Base-by-base conservation (phyloP, 2,888 invertebrate genomes). In the Amphipoea lucens region DNA sequence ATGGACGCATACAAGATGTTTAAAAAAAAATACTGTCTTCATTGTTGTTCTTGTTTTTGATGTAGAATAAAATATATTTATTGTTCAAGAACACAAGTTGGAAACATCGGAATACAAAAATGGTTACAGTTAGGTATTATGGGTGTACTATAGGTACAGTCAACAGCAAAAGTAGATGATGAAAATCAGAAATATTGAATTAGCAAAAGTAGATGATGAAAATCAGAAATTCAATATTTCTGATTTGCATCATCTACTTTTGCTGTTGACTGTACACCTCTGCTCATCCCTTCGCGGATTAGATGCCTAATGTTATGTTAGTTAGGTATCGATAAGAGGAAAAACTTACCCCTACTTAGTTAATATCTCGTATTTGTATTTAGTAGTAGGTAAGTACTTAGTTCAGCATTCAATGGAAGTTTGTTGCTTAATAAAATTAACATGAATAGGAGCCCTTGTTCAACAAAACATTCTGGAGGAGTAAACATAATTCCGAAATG, bases 401-500 rank as follows among this genome's bases (percentile, higher is more conserved):
- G 9, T 20, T 81, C 6, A 20, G 20, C n/a, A 48, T 69, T 69
- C 7, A 29, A 82, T 83, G 63, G 51, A 77, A 85, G 54, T 78
- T 65, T 63, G 54, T 71, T 54, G 40, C 62, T 65, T 81, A 67
- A 60, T 84, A 60, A 42, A 76, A 71, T 80, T 71, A 67, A 65
- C 63, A 12, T 74, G 45, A 84, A 77, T 65, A 14, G 40, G 42
- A 77, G 14, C 67, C 60, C 62, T 74, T 76, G 67, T 82, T 68
- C 48, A 65, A 54, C 71, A 51, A 60, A 85, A 86, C 29, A 75
- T 74, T 76, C 68, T 7, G 12, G 74, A 77, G 76, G 67, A 70
- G 72, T 78, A 65, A 40, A 86, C 67, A 74, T 70, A 70, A 71
- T 68, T 78, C n/a, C 14, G 23, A 77, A 86, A 76, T 79, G 72